These are phyloP conservation scores for Escarpia spicata DNA, from an alignment of 2,888 invertebrate species.

Conservation along the genomic window DNA sequence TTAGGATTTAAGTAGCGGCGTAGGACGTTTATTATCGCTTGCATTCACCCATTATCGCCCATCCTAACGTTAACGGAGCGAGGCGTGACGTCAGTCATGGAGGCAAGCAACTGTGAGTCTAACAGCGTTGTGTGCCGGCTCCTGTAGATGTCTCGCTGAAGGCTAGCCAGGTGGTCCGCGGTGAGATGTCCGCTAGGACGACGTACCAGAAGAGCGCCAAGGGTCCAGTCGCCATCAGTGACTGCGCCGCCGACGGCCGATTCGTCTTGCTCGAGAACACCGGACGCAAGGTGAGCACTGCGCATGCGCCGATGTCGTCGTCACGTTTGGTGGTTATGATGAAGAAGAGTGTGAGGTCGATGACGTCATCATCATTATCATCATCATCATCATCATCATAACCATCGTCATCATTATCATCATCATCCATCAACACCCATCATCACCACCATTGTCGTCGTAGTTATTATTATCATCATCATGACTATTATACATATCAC, in stretches of 20 bases:
- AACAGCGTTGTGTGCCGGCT: background rate
- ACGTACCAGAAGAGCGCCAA: slow-evolving; percentile 69
- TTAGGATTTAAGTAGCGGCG: background rate
- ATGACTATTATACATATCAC: no score
- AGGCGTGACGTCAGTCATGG: background rate
- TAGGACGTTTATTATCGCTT: background rate
- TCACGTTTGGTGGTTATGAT: background rate
- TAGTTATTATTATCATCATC: no score
- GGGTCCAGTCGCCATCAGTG: slow-evolving; percentile 67
- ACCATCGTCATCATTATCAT: no score
- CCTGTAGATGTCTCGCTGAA: slow-evolving; percentile 40
- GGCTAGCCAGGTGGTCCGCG: slow-evolving; percentile 60
- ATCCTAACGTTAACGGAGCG: background rate
- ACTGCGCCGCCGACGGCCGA: slow-evolving; percentile 67
- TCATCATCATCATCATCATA: no score
- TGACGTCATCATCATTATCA: no score
- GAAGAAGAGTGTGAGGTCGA: background rate
- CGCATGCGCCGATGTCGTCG: background rate
- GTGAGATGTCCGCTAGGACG: slow-evolving; percentile 69
- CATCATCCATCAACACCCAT: no score
- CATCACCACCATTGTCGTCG: no score
- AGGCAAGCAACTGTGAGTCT: background rate
- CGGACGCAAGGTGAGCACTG: slow-evolving; percentile 56
- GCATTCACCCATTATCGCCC: slow-evolving; percentile 16
- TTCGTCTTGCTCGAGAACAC: slow-evolving; percentile 68